Base-by-base conservation (phyloP, 2,113 vertebrate species). In the Misgurnus anguillicaudatus region DNA sequence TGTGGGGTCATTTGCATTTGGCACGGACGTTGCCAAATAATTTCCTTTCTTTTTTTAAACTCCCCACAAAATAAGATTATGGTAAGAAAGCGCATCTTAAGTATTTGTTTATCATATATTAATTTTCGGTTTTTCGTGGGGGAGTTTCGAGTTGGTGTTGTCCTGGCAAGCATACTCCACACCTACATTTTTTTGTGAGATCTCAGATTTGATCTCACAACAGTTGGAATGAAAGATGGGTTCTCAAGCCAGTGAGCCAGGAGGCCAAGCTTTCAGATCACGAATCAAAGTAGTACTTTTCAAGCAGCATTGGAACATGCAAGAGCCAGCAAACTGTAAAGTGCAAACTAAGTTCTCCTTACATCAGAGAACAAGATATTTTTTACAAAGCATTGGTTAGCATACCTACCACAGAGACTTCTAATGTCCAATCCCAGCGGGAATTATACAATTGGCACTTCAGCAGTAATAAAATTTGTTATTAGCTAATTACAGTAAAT, bases 211-310 rank as follows among this genome's bases (percentile, higher is more conserved):
- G 73, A 76, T 63, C 73, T 76, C 61, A 51, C 73, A 63, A 76
- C 73, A 76, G 73, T 64, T 76, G 73, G 73, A 76, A 76, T 51
- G 45, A 76, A 74, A 62, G 57, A 74, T 74, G 71, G 41, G 57
- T 24, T 74, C 71, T 74, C 39, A n/a, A 47, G 71, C 41, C 21
- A 74, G 53, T 61, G 61, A 75, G 73, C 73, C 45, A 76, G 73
- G 31, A 76, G 73, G 47, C 45, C 73, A 76, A 17, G 31, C 39
- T 62, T 62, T 74, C 61, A 76, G 24, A 76, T 76, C 60, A 76
- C 47, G 61, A 63, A 76, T 74, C 71, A 74, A 41, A 74, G 39
- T 61, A 74, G 16, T 74, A 45, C 19, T 62, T 51, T 45, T 47
- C 41, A 74, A 60, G 71, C 19, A 74, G 71, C 57, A 60, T 31